Conservation (phyloP, 2,888 invertebrate species). For the Anarsia innoxiella region DNA sequence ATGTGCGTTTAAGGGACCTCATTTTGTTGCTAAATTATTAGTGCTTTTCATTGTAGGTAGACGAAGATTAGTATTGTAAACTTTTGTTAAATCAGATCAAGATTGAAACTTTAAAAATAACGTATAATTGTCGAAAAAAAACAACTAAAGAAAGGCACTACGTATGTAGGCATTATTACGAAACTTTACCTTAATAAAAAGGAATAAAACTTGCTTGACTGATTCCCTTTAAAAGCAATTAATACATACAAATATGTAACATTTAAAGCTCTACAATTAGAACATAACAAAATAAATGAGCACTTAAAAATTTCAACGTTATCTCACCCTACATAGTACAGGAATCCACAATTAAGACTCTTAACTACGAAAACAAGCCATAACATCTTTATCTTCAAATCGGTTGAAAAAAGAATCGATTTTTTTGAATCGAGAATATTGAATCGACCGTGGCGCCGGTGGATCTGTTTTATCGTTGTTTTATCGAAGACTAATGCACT, state of each 20-base stretch:
- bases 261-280: constrained; percentile 3
- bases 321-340: constrained; percentile 33
- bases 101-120: too few species aligned
- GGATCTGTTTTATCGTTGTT: constrained; percentile 69
- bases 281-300: constrained; percentile 9
- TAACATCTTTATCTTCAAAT: constrained; percentile 61
- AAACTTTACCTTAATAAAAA: too few species aligned
- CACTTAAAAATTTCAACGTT: constrained; percentile 12
- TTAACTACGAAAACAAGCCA: constrained; percentile 57
- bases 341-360: constrained; percentile 69
- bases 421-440: constrained; percentile 60
- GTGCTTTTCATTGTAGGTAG: constrained; percentile 35
- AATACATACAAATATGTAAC: not conserved
- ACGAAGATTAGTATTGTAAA: too few species aligned
- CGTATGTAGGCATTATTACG: too few species aligned
- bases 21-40: constrained; percentile 58
- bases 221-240: too few species aligned
- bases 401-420: constrained; percentile 40
- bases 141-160: too few species aligned
- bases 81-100: too few species aligned
- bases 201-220: too few species aligned
- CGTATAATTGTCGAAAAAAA: too few species aligned
- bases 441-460: constrained; percentile 68
- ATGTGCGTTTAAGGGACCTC: constrained; percentile 50
- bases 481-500: constrained; percentile 74